Evolutionary conservation across 2,113 vertebrate genomes (phyloP).

Genomic region (Haemorhous mexicanus): DNA sequence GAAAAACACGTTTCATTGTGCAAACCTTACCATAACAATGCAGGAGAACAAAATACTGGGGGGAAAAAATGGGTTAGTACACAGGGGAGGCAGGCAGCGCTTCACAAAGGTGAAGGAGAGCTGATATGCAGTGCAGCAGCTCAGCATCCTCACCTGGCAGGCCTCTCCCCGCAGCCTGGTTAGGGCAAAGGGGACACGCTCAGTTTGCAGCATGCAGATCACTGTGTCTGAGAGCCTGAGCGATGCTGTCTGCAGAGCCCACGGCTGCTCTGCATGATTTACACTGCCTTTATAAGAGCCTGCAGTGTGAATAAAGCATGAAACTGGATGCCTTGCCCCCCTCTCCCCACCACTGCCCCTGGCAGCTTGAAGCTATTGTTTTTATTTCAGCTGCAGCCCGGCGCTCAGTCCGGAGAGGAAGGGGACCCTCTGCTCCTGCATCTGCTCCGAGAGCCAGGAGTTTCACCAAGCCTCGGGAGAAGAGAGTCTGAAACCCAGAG

Average conservation of each 20-base stretch:
- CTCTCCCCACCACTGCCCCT: neutral
- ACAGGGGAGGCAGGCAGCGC: neutral
- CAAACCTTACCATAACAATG: neutral
- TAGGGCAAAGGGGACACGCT: neutral
- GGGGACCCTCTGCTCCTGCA: neutral
- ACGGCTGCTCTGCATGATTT: neutral
- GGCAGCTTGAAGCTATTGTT: neutral
- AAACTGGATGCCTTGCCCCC: neutral
- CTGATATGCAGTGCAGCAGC: neutral
- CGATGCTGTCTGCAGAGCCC: neutral
- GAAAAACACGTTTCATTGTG: neutral
- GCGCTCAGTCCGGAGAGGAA: neutral
- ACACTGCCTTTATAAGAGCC: neutral
- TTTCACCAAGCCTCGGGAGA: neutral
- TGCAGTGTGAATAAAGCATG: neutral
- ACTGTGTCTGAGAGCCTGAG: neutral
- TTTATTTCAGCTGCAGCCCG: neutral
- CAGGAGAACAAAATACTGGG: neutral
- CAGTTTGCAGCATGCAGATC: neutral
- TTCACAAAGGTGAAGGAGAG: neutral
- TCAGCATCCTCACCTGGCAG: neutral
- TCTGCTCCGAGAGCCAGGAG: neutral
- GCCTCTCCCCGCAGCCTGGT: neutral
- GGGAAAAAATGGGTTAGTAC: neutral
- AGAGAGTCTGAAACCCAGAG: neutral